Evolutionary conservation across 2,113 vertebrate genomes (phyloP).

Genomic region (Leucopsar rothschildi): DNA sequence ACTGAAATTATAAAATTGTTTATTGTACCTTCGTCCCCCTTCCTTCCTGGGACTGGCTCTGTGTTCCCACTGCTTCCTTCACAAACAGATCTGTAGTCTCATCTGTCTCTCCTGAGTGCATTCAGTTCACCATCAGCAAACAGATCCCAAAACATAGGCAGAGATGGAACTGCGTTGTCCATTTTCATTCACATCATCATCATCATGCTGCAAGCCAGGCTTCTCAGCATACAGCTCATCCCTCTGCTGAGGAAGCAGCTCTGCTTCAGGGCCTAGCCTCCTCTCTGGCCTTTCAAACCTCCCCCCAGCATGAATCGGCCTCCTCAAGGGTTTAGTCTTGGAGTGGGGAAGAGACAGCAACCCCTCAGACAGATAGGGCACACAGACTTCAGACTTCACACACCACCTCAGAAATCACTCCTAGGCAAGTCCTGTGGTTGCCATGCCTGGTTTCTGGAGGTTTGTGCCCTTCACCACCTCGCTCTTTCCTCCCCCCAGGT

Average conservation of each 20-base stretch:
- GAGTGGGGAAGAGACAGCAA: background rate
- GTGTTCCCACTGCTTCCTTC: background rate
- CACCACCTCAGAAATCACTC: fast-evolving
- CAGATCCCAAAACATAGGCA: background rate
- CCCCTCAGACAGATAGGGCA: background rate
- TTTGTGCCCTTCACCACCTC: background rate
- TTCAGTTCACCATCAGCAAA: background rate
- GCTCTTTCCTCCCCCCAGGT: background rate
- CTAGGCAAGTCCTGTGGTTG: background rate
- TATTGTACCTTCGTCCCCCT: background rate
- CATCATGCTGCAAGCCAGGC: background rate
- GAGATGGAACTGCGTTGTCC: background rate
- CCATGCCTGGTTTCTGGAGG: background rate
- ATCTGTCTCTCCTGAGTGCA: background rate
- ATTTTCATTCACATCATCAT: background rate
- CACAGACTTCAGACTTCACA: background rate
- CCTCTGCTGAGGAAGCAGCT: background rate
- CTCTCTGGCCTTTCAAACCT: background rate
- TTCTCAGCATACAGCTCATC: background rate
- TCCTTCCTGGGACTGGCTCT: background rate
- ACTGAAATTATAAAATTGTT: background rate
- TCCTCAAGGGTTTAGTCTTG: background rate
- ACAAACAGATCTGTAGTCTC: background rate
- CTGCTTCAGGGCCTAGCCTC: background rate
- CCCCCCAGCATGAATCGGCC: background rate